These are phyloP conservation scores for Entomobrya proxima DNA, from an alignment of 2,888 invertebrate genomes.

Conservation along the genomic window DNA sequence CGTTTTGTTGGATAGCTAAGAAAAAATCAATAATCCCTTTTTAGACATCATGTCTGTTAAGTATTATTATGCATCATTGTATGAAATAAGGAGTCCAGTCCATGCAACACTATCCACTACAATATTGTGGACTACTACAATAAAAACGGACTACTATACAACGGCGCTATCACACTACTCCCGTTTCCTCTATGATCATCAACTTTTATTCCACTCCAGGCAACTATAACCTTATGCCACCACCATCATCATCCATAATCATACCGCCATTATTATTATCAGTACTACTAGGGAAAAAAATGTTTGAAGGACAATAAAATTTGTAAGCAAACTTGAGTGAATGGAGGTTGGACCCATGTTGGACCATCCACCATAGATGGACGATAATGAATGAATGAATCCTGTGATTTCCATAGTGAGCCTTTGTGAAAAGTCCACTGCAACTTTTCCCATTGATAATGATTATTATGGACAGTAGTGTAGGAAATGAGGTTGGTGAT, in stretches of 20 bases:
- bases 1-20: background rate
- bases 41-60: slow-evolving; percentile 9
- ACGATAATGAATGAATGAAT: background rate
- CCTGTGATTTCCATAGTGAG: slow-evolving; percentile 23
- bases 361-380: background rate
- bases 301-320: background rate
- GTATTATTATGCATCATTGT: slow-evolving; percentile 11
- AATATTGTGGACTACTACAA: background rate
- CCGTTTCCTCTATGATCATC: background rate
- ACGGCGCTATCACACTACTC: background rate
- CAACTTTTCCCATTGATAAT: slow-evolving; percentile 37
- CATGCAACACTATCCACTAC: background rate
- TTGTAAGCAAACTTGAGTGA: background rate
- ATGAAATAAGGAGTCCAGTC: background rate
- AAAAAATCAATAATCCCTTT: slow-evolving; percentile 25
- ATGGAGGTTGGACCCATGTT: too few relatives aligned
- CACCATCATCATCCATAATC: slow-evolving; percentile 8
- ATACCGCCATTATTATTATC: too few relatives aligned
- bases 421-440: background rate
- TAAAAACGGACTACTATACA: background rate
- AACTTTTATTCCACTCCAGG: background rate
- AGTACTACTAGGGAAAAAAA: too few relatives aligned
- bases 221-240: background rate
- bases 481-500: background rate
- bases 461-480: background rate